phyloP scores from a whole-genome alignment of 2,113 vertebrate species.

The Cyanoderma ruficeps region DNA sequence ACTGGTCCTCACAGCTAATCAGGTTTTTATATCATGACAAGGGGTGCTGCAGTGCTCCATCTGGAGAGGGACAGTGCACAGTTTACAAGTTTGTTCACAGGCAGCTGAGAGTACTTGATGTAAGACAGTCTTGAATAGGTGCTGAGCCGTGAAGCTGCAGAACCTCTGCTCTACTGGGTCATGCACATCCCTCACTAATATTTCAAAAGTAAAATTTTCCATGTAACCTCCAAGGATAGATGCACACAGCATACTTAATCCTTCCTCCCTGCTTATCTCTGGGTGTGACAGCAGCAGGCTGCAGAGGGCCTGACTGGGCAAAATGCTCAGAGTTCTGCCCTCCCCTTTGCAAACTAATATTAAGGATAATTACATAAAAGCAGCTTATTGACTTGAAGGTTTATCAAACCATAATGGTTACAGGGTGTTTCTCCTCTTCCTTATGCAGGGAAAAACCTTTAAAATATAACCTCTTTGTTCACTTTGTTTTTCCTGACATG shows the following conservation, averaged over 20 bases:
- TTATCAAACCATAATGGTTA: background rate
- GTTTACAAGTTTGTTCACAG: background rate
- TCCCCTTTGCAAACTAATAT: background rate
- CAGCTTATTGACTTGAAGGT: background rate
- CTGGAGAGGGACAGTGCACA: background rate
- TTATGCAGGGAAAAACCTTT: background rate
- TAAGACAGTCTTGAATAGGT: rapidly evolving
- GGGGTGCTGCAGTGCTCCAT: background rate
- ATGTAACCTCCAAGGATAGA: background rate
- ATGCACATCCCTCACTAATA: background rate
- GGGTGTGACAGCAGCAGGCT: background rate
- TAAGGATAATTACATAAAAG: background rate
- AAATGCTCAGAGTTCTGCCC: background rate
- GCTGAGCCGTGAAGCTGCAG: background rate
- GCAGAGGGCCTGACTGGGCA: background rate
- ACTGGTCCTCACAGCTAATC: background rate
- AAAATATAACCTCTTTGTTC: background rate
- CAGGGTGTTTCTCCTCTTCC: background rate
- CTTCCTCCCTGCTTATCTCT: background rate
- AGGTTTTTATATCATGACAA: background rate
- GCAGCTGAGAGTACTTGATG: background rate
- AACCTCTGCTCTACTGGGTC: background rate
- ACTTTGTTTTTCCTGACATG: background rate
- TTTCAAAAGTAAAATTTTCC: background rate
- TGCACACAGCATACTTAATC: no score